Base-by-base conservation (phyloP, 1,140 invertebrate species). In the Platorchestia sp. region DNA sequence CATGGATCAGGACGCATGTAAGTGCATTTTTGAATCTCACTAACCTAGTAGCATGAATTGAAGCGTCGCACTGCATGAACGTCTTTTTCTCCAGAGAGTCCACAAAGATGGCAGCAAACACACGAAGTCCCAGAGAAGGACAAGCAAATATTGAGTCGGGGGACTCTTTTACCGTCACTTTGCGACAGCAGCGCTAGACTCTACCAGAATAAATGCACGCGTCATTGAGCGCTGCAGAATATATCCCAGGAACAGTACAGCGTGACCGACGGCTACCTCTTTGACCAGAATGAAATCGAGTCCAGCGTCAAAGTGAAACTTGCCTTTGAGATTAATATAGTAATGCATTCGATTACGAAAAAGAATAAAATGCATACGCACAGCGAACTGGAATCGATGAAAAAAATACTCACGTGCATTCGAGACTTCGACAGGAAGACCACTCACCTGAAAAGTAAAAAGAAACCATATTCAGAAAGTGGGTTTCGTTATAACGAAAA, bases 31-130 rank as follows among this genome's bases (percentile, higher is more conserved):
- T 75, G 59, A 75, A 27, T 27, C 59, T 75, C 59, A 7, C 1
- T 22, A 27, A 75, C 59, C 10, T 75, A 10, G 59, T 75, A 44
- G 5, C 87, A 44, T 43, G 42, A 42, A 89, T 89, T 89, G 87
- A 89, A 89, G 87, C n/a, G 41, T 5, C 27, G 87, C 41, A 89
- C n/a, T 42, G 87, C 43, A 89, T 89, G 87, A 89, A 14, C 6
- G n/a, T 89, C 87, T 89, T 75, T 75, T 75, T 42, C 27, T 44
- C 41, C 10, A 42, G 41, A 44, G 41, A 41, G n/a, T 44, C 87
- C 87, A 41, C 87, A 19, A 89, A 89, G 87, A 89, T 89, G 91
- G 91, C 43, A n/a, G 91, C 91, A 93, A 93, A 93, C 91, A 93
- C 43, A 44, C 91, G 14, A 93, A 93, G 43, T 93, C 91, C 44